Evolutionary conservation across 2,888 invertebrate genomes (phyloP).

Genomic region (Lapara coniferarum): DNA sequence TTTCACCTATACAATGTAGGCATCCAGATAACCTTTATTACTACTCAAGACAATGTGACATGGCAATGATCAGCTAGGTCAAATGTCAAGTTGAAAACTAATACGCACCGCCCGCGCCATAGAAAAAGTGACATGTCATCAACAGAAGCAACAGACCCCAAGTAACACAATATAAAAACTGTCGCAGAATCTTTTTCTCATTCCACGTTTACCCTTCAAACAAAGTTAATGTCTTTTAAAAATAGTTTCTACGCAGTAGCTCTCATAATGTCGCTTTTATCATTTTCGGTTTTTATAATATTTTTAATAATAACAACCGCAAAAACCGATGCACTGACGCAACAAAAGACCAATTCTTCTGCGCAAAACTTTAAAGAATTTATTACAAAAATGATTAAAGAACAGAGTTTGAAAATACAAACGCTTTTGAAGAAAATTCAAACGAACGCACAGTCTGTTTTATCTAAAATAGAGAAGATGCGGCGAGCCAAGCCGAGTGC

Average conservation of each 20-base stretch:
- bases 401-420: conserved; percentile 72
- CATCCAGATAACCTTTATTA: conserved; percentile 40
- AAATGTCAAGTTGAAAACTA: conserved; percentile 72
- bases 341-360: conserved; percentile 46
- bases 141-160: conserved; percentile 62
- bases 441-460: conserved; percentile 65
- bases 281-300: conserved; percentile 57
- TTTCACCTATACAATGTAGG: conserved; percentile 1
- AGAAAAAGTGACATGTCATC: conserved; percentile 57
- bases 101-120: conserved; percentile 34
- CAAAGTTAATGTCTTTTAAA: conserved; percentile 65
- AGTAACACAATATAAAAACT: conserved; percentile 56
- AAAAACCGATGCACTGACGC: conserved; percentile 54
- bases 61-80: conserved; percentile 73
- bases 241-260: conserved; percentile 46
- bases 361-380: conserved; percentile 65
- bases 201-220: conserved; percentile 41
- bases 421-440: conserved; percentile 68
- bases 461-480: conserved; percentile 64
- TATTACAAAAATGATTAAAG: conserved; percentile 66
- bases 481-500: conserved; percentile 49
- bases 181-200: conserved; percentile 40
- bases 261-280: conserved; percentile 66
- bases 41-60: conserved; percentile 52
- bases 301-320: conserved; percentile 57